Percentiles rank a stretch among this genome's conserved stretches.
These are phyloP conservation scores for Cliona cf. orientalis DNA, from an alignment of 37 sponge, comb jelly and placozoan species.

Conservation along the genomic window DNA sequence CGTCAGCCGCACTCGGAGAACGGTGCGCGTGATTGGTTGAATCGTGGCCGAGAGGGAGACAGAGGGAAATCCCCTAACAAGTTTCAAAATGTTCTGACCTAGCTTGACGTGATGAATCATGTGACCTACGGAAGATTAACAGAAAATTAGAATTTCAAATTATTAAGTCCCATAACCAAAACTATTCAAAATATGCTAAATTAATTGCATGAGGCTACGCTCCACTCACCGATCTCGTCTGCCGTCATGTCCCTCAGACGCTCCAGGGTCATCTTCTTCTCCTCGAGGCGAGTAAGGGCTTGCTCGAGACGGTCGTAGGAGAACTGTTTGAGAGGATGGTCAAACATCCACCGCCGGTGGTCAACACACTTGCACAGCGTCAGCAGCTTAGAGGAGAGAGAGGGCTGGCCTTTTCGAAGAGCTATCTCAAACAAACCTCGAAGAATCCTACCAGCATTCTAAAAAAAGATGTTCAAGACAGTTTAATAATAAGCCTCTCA, in stretches of 20 bases:
- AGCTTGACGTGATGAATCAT: slow-evolving; percentile 81
- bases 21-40: slow-evolving; percentile 96
- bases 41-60: slow-evolving; percentile 75
- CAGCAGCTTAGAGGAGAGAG: slow-evolving; percentile 71
- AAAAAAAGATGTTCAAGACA: slow-evolving; percentile 1
- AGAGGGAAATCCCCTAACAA: slow-evolving; percentile 72
- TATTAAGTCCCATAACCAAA: no score
- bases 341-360: slow-evolving; percentile 83
- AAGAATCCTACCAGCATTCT: slow-evolving; percentile 92
- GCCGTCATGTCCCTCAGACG: slow-evolving; percentile 87
- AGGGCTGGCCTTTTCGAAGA: slow-evolving; percentile 77
- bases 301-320: slow-evolving; percentile 46
- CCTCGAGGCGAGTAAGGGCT: slow-evolving; percentile 65
- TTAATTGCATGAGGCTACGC: no score
- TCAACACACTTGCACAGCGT: slow-evolving; percentile 84
- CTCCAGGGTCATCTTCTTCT: slow-evolving; percentile 58
- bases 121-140: slow-evolving; percentile 55
- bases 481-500: background rate
- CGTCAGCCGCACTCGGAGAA: slow-evolving; percentile 81
- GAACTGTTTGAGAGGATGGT: slow-evolving; percentile 95
- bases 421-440: slow-evolving; percentile 95
- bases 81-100: slow-evolving; percentile 73
- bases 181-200: no score
- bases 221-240: slow-evolving; percentile 83
- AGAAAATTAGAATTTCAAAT: background rate